phyloP scores from a whole-genome alignment of 2,113 vertebrate genomes.

The Chrysemys picta region DNA sequence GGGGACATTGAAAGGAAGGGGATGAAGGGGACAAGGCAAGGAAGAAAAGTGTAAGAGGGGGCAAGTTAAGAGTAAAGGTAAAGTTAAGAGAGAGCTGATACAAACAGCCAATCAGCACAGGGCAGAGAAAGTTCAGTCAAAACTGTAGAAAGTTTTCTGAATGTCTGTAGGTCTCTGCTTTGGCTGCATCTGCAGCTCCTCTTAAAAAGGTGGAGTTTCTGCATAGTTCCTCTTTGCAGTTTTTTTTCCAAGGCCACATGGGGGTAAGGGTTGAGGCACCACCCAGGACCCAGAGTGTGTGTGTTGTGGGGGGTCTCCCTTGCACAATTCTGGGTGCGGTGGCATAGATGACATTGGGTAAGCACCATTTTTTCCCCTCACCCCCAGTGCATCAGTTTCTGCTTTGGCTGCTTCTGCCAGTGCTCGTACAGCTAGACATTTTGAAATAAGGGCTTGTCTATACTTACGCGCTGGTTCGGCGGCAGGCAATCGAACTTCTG shows the following conservation, averaged over 20 bases:
- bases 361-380: neutral
- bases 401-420: neutral
- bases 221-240: neutral
- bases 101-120: neutral
- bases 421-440: neutral
- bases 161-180: neutral
- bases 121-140: neutral
- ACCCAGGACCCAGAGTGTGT: neutral
- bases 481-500: too few relatives aligned
- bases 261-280: neutral
- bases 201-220: neutral
- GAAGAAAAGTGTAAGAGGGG: neutral
- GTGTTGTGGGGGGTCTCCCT: neutral
- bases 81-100: neutral
- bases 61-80: neutral
- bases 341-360: neutral
- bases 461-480: too few relatives aligned
- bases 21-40: neutral
- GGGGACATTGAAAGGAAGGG: neutral
- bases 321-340: neutral
- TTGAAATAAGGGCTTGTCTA: neutral
- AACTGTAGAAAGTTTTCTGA: constrained; percentile 26
- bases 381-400: neutral
- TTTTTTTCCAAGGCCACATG: neutral
- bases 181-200: constrained; percentile 50